Percentiles rank a stretch among this genome's conserved stretches.
Conservation (phyloP, 2,797 vertebrate genomes). For the Eulemur albifrons region DNA sequence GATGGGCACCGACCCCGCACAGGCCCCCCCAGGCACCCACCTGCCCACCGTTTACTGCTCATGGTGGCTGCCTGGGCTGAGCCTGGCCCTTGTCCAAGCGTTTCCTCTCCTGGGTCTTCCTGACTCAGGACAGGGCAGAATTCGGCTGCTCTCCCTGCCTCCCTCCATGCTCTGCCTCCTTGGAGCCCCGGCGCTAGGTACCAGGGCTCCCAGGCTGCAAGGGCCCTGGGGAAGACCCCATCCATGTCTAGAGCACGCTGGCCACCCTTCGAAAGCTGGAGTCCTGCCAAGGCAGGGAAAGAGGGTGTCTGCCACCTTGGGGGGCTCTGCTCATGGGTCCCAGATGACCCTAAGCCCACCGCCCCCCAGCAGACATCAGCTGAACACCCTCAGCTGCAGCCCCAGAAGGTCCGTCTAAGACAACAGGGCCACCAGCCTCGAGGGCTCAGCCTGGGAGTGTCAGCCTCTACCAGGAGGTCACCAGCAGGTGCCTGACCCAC, state of each 20-base stretch:
- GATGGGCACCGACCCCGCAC: not conserved
- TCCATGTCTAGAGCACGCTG: not conserved
- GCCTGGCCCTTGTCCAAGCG: not conserved
- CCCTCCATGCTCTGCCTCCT: not conserved
- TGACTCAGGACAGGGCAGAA: too few species aligned
- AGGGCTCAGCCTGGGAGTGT: not conserved
- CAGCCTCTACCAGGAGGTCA: not conserved
- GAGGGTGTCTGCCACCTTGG: not conserved
- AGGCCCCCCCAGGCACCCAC: not conserved
- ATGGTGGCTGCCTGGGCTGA: not conserved
- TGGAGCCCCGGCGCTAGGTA: fast-evolving
- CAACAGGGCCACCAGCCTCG: not conserved
- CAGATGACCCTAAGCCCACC: not conserved
- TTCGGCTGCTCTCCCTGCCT: not conserved
- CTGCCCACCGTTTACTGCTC: fast-evolving
- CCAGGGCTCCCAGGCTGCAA: not conserved
- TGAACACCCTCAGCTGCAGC: too few species aligned
- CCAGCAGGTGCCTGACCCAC: too few species aligned
- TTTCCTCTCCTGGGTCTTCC: not conserved
- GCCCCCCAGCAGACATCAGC: not conserved
- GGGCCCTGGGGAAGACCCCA: fast-evolving
- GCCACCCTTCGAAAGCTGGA: not conserved
- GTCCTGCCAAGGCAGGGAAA: not conserved
- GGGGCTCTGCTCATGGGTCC: not conserved
- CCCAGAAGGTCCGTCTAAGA: too few species aligned